A percentile compares a stretch with the other conserved stretches of the same genome.
These are phyloP conservation scores for Oryzaephilus surinamensis DNA, from an alignment of 1,140 invertebrate species.

Conservation along the genomic window DNA sequence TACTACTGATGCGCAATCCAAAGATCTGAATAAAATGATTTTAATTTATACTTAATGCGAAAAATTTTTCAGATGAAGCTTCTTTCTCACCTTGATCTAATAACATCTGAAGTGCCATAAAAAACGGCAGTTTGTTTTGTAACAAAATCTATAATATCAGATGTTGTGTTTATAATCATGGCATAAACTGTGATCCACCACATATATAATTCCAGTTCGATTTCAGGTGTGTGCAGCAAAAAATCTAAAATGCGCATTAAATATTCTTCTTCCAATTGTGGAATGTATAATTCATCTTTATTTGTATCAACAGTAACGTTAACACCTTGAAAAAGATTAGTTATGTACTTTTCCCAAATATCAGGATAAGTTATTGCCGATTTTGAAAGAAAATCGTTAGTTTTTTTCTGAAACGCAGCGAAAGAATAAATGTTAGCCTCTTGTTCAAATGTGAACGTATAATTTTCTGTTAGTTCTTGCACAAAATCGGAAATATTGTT, in stretches of 20 bases:
- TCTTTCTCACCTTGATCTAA: slow-evolving; percentile 6
- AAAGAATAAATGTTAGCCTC: slow-evolving; percentile 14
- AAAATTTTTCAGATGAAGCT: neutral
- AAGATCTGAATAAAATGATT: slow-evolving; percentile 37
- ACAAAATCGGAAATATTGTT: neutral
- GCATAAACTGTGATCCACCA: slow-evolving; percentile 59
- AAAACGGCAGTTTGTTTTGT: slow-evolving; percentile 19
- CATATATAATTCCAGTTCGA: slow-evolving; percentile 51
- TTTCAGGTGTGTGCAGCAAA: slow-evolving; percentile 41
- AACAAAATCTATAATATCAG: slow-evolving; percentile 39
- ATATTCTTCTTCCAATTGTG: slow-evolving; percentile 48
- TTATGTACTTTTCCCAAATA: slow-evolving; percentile 53
- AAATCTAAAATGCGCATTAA: slow-evolving; percentile 46
- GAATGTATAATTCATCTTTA: slow-evolving; percentile 47
- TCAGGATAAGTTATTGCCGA: slow-evolving; percentile 18
- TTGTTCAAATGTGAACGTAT: slow-evolving; percentile 2
- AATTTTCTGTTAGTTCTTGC: neutral
- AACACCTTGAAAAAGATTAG: slow-evolving; percentile 45
- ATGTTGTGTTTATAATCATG: slow-evolving; percentile 50
- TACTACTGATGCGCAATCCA: slow-evolving; percentile 51
- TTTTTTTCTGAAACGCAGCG: slow-evolving; percentile 3
- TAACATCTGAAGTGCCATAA: slow-evolving; percentile 5
- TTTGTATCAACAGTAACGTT: slow-evolving; percentile 35
- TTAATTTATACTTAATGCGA: no score
- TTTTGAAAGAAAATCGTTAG: slow-evolving; percentile 2